Base-by-base conservation (phyloP, 1,140 invertebrate species). In the Heterodera carotae region DNA sequence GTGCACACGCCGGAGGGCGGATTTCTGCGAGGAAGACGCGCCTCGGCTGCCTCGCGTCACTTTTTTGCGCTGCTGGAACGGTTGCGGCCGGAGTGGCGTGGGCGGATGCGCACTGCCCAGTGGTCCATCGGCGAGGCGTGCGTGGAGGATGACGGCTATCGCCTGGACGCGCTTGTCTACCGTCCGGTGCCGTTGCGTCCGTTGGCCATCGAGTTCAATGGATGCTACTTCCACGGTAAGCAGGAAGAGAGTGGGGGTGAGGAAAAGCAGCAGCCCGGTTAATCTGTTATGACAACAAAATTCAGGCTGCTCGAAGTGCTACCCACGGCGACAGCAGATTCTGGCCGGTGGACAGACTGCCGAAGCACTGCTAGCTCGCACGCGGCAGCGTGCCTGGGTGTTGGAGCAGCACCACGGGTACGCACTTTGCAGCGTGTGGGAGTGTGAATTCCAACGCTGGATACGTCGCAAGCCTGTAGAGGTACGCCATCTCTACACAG, bases 381-480 rank as follows among this genome's bases (percentile, higher is more conserved):
- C n/a, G n/a, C n/a, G n/a, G n/a, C n/a, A n/a, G 31, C 69, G 69
- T 15, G 10, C 64, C 3, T 62, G 53, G 31, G 31, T 27, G 27
- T 62, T 70, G 10, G 31, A 70, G 12, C 3, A 70, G 27, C 10
- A 10, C 10, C 12, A 36, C 31, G 69, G 69, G 27, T 70, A 64
- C 31, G 31, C 27, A 70, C 12, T 70, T 27, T 56, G 64, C 31
- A 31, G 33, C 31, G 53, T 36, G 7, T n/a, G n/a, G n/a, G n/a
- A n/a, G n/a, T n/a, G n/a, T n/a, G n/a, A n/a, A n/a, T n/a, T n/a
- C n/a, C 39, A 43, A 12, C 39, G 39, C 6, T 43, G 39, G 39
- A 6, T 43, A 12, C 39, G 39, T 12, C 39, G 39, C 86, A 97
- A 93, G 68, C 95, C 92, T 81, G 97, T 92, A 84, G 96, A 93